phyloP scores from a whole-genome alignment of 2,113 vertebrate genomes.

The Oenanthe oenanthe region DNA sequence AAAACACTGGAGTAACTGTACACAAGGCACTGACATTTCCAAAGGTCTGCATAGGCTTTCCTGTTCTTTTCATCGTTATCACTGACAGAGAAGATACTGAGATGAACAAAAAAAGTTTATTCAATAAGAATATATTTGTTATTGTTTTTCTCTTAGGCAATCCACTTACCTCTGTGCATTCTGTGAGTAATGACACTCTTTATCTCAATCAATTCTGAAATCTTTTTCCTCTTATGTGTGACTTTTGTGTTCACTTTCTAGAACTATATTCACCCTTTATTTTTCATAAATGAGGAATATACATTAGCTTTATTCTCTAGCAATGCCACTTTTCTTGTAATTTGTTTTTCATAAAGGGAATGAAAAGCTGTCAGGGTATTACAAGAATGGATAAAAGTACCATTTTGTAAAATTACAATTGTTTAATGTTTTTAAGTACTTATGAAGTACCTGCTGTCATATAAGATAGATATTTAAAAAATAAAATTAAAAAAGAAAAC shows the following conservation, averaged over 20 bases:
- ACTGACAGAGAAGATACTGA: neutral
- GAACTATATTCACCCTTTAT: neutral
- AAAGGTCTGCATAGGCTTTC: neutral
- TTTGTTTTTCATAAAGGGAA: neutral
- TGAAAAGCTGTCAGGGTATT: neutral
- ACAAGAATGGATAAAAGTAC: neutral
- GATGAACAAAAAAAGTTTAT: neutral
- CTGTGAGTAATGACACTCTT: neutral
- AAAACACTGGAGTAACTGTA: neutral
- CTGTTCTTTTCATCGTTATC: neutral
- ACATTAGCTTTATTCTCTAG: neutral
- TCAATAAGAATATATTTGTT: neutral
- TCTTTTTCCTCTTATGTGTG: neutral
- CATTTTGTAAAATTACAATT: neutral
- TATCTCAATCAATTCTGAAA: slow-evolving; percentile 8
- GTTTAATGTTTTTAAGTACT: neutral
- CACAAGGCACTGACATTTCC: neutral
- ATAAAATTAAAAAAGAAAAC: neutral
- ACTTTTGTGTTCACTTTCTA: neutral
- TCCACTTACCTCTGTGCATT: neutral
- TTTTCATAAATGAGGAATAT: neutral
- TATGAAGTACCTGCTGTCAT: accelerated
- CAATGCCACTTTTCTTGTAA: neutral
- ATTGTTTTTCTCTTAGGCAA: slow-evolving; percentile 26
- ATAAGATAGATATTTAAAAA: neutral